phyloP scores from a whole-genome alignment of 2,888 invertebrate species.

The Auanema sp. region DNA sequence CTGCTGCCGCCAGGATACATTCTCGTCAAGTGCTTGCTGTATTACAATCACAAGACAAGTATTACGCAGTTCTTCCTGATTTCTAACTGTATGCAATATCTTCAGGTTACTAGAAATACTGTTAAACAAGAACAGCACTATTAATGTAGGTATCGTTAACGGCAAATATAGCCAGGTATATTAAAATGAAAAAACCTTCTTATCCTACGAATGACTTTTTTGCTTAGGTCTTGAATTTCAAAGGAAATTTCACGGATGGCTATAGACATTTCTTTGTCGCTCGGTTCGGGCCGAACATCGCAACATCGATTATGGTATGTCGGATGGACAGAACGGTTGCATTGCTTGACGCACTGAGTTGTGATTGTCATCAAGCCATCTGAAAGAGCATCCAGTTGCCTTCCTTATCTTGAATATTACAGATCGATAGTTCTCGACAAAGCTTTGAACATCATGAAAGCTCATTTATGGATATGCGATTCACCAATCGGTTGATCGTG shows the following conservation, averaged over 20 bases:
- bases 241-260: conserved; percentile 52
- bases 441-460: conserved; percentile 23
- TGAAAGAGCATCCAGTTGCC: not conserved
- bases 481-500: conserved; percentile 22
- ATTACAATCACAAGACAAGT: conserved; percentile 23
- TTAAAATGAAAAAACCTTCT: not conserved
- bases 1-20: conserved; percentile 10
- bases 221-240: conserved; percentile 35
- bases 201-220: no score
- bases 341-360: no score
- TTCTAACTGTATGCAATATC: not conserved
- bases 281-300: conserved; percentile 28
- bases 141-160: conserved; percentile 39
- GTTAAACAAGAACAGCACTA: conserved; percentile 45
- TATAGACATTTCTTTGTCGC: conserved; percentile 53
- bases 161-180: conserved; percentile 11
- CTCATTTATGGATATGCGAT: conserved; percentile 31
- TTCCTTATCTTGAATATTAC: not conserved
- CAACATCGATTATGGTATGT: conserved; percentile 32
- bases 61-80: not conserved
- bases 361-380: no score
- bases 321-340: not conserved
- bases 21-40: conserved; percentile 17
- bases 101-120: conserved; percentile 46
- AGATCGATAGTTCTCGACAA: conserved; percentile 35